Evolutionary conservation across 2,888 invertebrate genomes (phyloP).

Genomic region (Cylindroiulus punctatus): DNA sequence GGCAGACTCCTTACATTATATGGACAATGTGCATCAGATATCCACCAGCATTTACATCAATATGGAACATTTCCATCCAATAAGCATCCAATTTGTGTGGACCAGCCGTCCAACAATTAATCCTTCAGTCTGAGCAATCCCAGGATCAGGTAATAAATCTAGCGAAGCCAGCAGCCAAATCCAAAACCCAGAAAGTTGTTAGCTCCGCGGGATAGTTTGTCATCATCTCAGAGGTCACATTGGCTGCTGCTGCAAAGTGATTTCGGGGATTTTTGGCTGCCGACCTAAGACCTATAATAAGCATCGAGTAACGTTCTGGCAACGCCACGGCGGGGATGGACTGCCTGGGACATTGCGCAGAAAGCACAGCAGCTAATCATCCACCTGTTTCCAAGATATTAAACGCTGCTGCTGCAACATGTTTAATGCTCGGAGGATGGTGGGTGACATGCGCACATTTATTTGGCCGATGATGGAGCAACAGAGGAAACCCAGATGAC

Average conservation of each 20-base stretch:
- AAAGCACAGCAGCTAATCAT: conserved; percentile 27
- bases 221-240: background rate
- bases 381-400: conserved; percentile 30
- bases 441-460: background rate
- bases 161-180: background rate
- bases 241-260: background rate
- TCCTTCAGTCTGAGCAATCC: background rate
- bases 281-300: conserved; percentile 11
- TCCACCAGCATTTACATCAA: too few species aligned
- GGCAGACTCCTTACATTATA: too few species aligned
- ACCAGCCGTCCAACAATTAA: background rate
- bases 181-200: too few species aligned
- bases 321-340: background rate
- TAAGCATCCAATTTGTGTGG: too few species aligned
- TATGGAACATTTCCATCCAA: too few species aligned
- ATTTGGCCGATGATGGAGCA: conserved; percentile 26
- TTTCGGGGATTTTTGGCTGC: background rate
- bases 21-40: too few species aligned
- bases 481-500: conserved; percentile 9
- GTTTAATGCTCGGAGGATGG: background rate
- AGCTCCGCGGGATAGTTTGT: too few species aligned
- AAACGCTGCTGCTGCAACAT: background rate
- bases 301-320: background rate
- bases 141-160: background rate
- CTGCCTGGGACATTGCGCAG: background rate